Evolutionary conservation across 2,888 invertebrate species (phyloP).

Genomic region (Limnephilus rhombicus): DNA sequence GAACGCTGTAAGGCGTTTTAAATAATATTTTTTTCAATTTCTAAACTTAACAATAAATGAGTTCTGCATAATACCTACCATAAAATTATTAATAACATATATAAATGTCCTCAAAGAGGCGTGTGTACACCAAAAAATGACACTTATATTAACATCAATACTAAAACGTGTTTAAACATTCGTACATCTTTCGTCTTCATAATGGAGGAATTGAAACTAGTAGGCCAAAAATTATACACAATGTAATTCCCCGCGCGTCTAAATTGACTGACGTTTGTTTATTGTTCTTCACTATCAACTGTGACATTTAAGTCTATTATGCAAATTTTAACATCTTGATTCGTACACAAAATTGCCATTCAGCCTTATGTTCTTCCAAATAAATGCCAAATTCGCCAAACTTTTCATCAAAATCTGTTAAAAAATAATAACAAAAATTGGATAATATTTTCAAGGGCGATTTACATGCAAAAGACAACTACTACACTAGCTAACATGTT

Average conservation of each 20-base stretch:
- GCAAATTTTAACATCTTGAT: not conserved
- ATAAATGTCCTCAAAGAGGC: not conserved
- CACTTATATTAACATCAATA: constrained; percentile 1
- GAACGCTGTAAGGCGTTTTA: not conserved
- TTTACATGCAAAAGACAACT: not conserved
- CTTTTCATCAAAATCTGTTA: not conserved
- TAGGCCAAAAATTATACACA: not conserved
- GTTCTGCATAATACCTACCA: not conserved
- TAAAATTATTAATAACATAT: constrained; percentile 1
- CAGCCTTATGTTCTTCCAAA: constrained; percentile 8
- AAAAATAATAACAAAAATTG: not conserved
- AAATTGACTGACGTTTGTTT: not conserved
- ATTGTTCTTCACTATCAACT: not conserved
- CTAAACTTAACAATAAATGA: not conserved
- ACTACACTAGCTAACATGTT: not conserved
- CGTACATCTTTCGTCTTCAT: not conserved
- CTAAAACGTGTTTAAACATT: not conserved
- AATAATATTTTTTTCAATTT: not conserved
- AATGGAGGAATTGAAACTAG: not conserved
- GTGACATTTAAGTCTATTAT: not conserved
- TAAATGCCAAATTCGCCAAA: not conserved
- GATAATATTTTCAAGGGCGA: not conserved
- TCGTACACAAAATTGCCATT: not conserved
- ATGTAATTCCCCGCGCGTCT: not conserved
- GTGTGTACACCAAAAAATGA: not conserved